Evolutionary conservation across 2,888 invertebrate genomes (phyloP), one percentile per base, ranked within the genome.

Genomic region (Morpho achilles): DNA sequence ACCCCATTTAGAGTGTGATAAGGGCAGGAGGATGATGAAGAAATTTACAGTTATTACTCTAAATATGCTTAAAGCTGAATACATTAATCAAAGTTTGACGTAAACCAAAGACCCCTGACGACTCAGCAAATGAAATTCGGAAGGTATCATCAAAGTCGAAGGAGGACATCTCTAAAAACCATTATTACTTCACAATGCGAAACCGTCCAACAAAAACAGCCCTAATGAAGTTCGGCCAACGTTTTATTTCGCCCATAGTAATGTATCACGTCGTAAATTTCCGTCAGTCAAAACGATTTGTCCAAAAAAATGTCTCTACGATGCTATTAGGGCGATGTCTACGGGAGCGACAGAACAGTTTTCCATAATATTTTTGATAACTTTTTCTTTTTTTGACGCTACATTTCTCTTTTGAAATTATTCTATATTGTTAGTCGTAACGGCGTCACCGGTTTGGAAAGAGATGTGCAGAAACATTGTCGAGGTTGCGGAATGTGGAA

Each of bases 251-350:
- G 74, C 75, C 77, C 69, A 70, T 75, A 78, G 77, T 76, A 80
- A 79, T 75, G 81, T 82, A 87, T 88, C 87, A 85, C 87, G 80
- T 87, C 87, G 85, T 89, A 89, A 88, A 89, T 89, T 76, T 79
- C 79, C 82, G 79, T 79, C 87, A 87, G 89, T 88, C 89, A 88
- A 83, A 88, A 88, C 87, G 84, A 78, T 77, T 77, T 73, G 67
- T 65, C 64, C 68, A 85, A 84, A 81, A 61, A 85, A 81, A 76
- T 74, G 77, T 80, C 77, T 69, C 69, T 73, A 68, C 54, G 61
- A 67, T 72, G 75, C 60, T 63, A 50, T 58, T 10, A 47, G 42
- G 40, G 7, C 53, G 23, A 22, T 48, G 48, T 32, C 47, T 40
- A 53, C 5, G 48, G 32, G 7, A 23, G 40, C 47, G 48, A 54